These are phyloP conservation scores for Callionymus lyra DNA, from an alignment of 2,113 vertebrate species.

Conservation along the genomic window DNA sequence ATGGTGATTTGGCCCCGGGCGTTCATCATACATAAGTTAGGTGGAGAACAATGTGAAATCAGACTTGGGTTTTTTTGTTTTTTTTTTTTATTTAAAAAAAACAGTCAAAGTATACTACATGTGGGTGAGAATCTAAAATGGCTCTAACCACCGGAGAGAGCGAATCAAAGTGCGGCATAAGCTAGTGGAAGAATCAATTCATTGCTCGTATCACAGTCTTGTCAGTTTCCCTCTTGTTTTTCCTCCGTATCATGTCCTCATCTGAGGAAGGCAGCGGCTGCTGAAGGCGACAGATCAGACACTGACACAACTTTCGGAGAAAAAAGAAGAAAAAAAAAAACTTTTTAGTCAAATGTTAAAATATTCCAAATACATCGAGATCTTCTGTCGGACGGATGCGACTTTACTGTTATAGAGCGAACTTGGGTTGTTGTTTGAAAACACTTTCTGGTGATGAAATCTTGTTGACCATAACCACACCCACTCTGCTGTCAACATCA, in stretches of 20 bases:
- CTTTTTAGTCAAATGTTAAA: no score
- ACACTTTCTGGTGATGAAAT: no score
- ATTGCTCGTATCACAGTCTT: constrained; percentile 65
- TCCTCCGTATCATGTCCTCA: constrained; percentile 56
- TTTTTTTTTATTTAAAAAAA: no score
- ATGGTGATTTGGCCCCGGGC: constrained; percentile 73
- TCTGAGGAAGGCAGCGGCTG: constrained; percentile 37
- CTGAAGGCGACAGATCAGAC: constrained; percentile 28
- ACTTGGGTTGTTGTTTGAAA: no score
- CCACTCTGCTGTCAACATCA: no score
- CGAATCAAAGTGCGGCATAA: constrained; percentile 76
- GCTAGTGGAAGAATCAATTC: constrained; percentile 57
- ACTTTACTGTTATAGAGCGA: no score
- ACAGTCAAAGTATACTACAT: constrained; percentile 62
- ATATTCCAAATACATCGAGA: no score
- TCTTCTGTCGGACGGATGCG: no score
- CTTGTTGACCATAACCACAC: no score
- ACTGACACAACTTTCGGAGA: constrained; percentile 17
- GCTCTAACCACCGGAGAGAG: constrained; percentile 75
- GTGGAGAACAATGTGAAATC: constrained; percentile 79
- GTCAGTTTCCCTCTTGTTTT: constrained; percentile 71
- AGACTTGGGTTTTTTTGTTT: constrained; percentile 66
- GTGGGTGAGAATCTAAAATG: constrained; percentile 72
- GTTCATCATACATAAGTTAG: constrained; percentile 80
- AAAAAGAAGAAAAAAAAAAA: no score